Conservation (phyloP, 2,888 invertebrate genomes). For the Andrena minutula region DNA sequence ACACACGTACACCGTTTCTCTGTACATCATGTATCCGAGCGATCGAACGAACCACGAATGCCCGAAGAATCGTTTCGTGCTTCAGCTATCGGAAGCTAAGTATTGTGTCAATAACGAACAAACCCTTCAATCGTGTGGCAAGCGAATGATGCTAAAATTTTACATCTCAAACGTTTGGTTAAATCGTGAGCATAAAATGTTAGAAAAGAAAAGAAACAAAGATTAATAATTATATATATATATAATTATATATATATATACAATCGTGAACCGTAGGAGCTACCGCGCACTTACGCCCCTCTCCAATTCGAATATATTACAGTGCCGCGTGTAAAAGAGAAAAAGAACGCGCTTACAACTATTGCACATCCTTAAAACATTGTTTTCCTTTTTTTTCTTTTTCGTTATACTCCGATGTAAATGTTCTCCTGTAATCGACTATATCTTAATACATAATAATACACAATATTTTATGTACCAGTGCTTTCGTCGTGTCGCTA, state of each 20-base stretch:
- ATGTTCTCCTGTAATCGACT: conserved; percentile 65
- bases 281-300: conserved; percentile 46
- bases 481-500: conserved; percentile 72
- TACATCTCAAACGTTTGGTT: conserved; percentile 45
- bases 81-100: conserved; percentile 47
- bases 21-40: conserved; percentile 46
- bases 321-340: conserved; percentile 54
- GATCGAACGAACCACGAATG: conserved; percentile 24
- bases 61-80: conserved; percentile 40
- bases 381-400: conserved; percentile 1
- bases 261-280: conserved; percentile 46
- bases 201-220: conserved; percentile 43
- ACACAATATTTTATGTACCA: conserved; percentile 77
- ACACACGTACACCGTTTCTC: conserved; percentile 23
- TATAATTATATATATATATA: conserved; percentile 41
- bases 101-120: conserved; percentile 45
- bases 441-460: conserved; percentile 78
- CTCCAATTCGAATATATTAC: conserved; percentile 60
- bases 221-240: conserved; percentile 52
- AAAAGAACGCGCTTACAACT: conserved; percentile 67
- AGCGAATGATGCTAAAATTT: conserved; percentile 47
- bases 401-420: conserved; percentile 37
- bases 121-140: conserved; percentile 49
- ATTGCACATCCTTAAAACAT: conserved; percentile 73
- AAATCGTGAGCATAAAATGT: conserved; percentile 53